phyloP scores from a whole-genome alignment of 1,140 invertebrate genomes.

The Neodiprion lecontei region DNA sequence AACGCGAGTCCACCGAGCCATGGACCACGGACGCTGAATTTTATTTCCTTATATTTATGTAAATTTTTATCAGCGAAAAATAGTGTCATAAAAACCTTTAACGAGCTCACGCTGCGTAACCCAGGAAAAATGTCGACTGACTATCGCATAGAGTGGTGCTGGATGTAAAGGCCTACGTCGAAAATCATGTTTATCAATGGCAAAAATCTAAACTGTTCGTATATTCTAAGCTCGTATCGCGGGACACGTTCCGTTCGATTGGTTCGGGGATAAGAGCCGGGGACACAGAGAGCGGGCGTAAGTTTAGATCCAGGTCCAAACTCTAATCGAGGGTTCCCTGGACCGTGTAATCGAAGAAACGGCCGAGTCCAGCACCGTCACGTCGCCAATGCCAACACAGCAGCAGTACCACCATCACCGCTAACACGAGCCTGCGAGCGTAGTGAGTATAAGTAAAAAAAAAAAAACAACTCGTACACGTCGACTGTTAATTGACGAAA shows the following conservation, averaged over 20 bases:
- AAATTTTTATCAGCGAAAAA: no score
- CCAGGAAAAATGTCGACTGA: no score
- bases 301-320: neutral
- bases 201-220: neutral
- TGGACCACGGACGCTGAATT: no score
- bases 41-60: no score
- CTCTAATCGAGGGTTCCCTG: neutral
- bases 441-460: no score
- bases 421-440: neutral
- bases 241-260: neutral
- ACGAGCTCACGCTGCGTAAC: no score
- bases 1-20: no score
- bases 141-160: no score
- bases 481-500: no score
- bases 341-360: slow-evolving; percentile 7
- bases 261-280: neutral
- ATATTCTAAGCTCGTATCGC: neutral
- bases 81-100: no score
- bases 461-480: no score
- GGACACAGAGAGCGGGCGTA: neutral
- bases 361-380: neutral
- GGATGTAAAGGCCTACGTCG: neutral
- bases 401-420: no score
- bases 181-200: neutral
- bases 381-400: neutral